Conservation (phyloP, 92 coral and sea anemone genomes). For the Bergia sp. region DNA sequence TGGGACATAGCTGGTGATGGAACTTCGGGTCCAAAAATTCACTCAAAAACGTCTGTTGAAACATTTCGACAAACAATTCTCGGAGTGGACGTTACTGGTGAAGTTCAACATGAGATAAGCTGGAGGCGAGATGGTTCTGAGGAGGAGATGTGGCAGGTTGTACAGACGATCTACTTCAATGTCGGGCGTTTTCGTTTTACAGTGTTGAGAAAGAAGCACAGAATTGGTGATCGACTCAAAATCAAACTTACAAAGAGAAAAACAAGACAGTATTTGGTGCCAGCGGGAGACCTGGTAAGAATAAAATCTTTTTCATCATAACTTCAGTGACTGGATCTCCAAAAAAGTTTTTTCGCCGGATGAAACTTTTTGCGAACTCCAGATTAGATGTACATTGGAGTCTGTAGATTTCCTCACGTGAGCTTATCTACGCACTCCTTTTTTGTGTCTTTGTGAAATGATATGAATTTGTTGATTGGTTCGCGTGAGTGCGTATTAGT, state of each 20-base stretch:
- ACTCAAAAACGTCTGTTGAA: slow-evolving; percentile 12
- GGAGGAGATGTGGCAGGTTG: slow-evolving; percentile 15
- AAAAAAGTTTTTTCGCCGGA: neutral
- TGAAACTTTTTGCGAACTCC: neutral
- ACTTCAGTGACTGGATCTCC: neutral
- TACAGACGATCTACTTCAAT: slow-evolving; percentile 26
- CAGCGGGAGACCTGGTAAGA: slow-evolving; percentile 41
- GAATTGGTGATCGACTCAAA: neutral
- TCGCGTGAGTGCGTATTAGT: too few relatives aligned
- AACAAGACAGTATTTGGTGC: slow-evolving; percentile 11
- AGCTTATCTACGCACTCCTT: neutral
- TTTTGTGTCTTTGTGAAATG: neutral
- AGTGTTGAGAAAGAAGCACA: slow-evolving; percentile 31
- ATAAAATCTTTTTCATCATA: neutral
- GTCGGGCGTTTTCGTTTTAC: slow-evolving; percentile 35
- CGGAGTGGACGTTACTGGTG: slow-evolving; percentile 1
- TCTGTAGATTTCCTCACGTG: neutral
- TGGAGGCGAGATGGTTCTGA: neutral
- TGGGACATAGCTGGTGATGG: slow-evolving; percentile 25
- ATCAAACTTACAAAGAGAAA: neutral
- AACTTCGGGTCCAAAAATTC: slow-evolving; percentile 8
- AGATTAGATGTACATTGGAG: neutral
- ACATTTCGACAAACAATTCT: slow-evolving; percentile 14
- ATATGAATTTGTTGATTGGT: too few relatives aligned
- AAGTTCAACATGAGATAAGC: slow-evolving; percentile 4